Base-by-base conservation (phyloP, 2,113 vertebrate species). In the Psammodynastes pulverulentus region DNA sequence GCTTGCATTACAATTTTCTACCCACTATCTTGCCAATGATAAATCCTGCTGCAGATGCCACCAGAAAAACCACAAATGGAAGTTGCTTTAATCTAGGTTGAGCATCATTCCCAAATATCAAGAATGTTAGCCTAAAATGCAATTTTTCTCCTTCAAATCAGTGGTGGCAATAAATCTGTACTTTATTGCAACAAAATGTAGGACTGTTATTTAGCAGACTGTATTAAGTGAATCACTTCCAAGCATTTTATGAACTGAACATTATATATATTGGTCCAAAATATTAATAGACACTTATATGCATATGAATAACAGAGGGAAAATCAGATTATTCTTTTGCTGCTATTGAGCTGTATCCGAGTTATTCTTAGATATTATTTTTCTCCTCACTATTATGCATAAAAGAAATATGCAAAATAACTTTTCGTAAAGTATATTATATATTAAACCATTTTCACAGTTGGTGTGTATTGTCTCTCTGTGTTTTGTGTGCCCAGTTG, bases 221-320 rank as follows among this genome's bases (percentile, higher is more conserved):
- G 43, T 2, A 90, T 84, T 39, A 84, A 84, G 7, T 48, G 24
- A 89, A 39, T 43, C 13, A 0, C 79, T 92, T 39, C 29, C 17
- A 58, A 46, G 29, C 86, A 56, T 93, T 24, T 17, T 34, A 10
- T 2, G 1, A 45, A 15, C 84, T 54, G 58, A 91, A 88, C 49
- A 21, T 26, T 29, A n/a, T n/a, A n/a, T n/a, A n/a, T n/a, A 91
- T 72, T 72, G 34, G 87, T 79, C 49, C 45, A 92, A 89, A 90
- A 79, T 15, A 58, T 26, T 92, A 84, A 85, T 90, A 19, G 84
- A 53, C 62, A 93, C 1, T 2, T 84, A 91, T 0, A 29, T 92
- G 43, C 43, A 88, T 51, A 58, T 89, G 10, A 5, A 51, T 87
- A 39, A 5, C 45, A 48, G 48, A n/a, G 62, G 21, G 10, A 88